Conservation (phyloP, 2,888 invertebrate genomes). For the Protodeltote pygarga region DNA sequence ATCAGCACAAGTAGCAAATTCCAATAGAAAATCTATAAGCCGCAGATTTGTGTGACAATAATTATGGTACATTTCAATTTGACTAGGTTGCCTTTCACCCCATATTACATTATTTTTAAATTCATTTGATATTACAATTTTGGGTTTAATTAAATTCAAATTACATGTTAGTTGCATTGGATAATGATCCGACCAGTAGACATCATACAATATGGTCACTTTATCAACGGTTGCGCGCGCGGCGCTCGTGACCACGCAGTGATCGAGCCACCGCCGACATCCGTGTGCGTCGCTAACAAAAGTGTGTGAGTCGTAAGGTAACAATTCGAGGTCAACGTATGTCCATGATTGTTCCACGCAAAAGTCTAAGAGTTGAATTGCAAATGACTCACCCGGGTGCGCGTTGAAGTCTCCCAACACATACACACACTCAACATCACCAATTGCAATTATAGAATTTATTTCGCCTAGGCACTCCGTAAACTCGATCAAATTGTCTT, state of each 20-base stretch:
- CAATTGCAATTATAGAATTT: not conserved
- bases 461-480: not conserved
- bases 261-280: constrained; percentile 5
- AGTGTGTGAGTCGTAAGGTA: not conserved
- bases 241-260: constrained; percentile 6
- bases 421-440: constrained; percentile 2
- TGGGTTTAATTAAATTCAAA: not conserved
- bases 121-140: not conserved
- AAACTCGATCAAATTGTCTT: not conserved
- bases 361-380: not conserved
- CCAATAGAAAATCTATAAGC: not conserved
- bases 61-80: not conserved
- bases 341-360: constrained; percentile 7
- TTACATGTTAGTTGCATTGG: not conserved
- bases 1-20: not conserved
- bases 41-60: not conserved
- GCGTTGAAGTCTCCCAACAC: constrained; percentile 9
- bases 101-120: not conserved
- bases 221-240: not conserved
- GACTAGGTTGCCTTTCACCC: not conserved
- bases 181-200: constrained; percentile 8
- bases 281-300: not conserved
- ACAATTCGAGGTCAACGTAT: not conserved
- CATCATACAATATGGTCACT: not conserved
- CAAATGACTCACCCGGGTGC: constrained; percentile 1